Evolutionary conservation across 2,797 vertebrate species (phyloP).

Genomic region (Pangasius sanitwongsei): DNA sequence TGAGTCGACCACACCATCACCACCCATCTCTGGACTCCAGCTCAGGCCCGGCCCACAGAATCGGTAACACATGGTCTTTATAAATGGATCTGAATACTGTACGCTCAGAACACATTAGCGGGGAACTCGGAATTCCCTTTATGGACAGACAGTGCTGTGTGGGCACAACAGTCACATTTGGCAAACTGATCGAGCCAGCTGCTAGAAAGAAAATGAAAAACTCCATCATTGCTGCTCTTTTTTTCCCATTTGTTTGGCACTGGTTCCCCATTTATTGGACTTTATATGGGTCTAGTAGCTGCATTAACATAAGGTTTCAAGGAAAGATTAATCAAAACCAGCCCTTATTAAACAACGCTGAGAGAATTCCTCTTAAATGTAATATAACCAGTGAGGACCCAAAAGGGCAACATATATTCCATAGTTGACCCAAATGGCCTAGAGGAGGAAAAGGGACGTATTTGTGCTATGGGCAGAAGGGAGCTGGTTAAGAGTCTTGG

Average conservation of each 20-base stretch:
- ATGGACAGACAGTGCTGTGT: constrained; percentile 70
- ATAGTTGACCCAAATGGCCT: constrained; percentile 71
- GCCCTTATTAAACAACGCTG: constrained; percentile 80
- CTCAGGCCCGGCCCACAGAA: constrained; percentile 67
- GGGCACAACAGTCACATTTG: constrained; percentile 74
- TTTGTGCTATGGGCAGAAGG: constrained; percentile 55
- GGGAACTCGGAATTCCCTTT: constrained; percentile 72
- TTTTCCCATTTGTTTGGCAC: constrained; percentile 73
- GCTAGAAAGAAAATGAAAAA: constrained; percentile 70
- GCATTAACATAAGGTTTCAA: constrained; percentile 79
- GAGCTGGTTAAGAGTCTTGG: constrained; percentile 59
- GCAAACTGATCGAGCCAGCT: constrained; percentile 70
- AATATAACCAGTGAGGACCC: constrained; percentile 70
- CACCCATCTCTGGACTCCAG: constrained; percentile 60
- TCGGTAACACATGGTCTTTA: constrained; percentile 74
- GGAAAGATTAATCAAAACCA: constrained; percentile 80
- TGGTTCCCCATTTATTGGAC: constrained; percentile 72
- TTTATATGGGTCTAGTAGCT: constrained; percentile 82
- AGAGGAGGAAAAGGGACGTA: constrained; percentile 59
- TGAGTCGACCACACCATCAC: constrained; percentile 71
- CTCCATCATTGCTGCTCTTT: constrained; percentile 70
- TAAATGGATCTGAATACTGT: constrained; percentile 66
- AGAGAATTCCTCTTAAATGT: constrained; percentile 70
- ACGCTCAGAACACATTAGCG: constrained; percentile 73
- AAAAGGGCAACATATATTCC: constrained; percentile 72